These are phyloP conservation scores for Panthera tigris DNA, from an alignment of 2,113 vertebrate genomes.

Conservation along the genomic window DNA sequence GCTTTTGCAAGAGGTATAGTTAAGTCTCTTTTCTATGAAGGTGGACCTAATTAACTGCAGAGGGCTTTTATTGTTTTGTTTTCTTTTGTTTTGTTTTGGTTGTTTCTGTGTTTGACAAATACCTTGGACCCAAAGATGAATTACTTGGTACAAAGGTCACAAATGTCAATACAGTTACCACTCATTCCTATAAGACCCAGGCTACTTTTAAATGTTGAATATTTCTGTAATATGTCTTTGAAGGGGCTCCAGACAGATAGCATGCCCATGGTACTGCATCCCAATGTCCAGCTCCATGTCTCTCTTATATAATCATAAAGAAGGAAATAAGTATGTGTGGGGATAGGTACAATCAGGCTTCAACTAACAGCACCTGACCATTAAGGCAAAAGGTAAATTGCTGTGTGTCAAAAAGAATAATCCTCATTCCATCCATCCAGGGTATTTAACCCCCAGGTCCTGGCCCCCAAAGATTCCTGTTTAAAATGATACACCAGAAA, in stretches of 20 bases:
- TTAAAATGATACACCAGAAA: background rate
- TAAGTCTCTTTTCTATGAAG: background rate
- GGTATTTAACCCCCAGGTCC: background rate
- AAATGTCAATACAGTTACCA: background rate
- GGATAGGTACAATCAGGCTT: background rate
- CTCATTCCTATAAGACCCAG: background rate
- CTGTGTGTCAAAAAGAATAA: background rate
- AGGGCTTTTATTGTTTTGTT: background rate
- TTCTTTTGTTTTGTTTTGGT: background rate
- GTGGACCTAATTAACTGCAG: background rate
- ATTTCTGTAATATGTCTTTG: background rate
- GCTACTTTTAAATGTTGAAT: background rate
- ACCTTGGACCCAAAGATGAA: background rate
- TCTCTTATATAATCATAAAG: background rate
- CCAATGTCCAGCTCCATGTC: background rate
- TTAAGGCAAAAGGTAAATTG: background rate
- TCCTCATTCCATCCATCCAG: background rate
- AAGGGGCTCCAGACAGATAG: background rate
- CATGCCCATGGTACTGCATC: rapidly evolving
- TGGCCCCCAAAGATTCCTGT: background rate
- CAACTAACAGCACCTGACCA: background rate
- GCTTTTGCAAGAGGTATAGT: background rate
- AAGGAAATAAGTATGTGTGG: background rate
- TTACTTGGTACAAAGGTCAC: background rate
- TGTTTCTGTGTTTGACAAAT: background rate